Percentiles rank a stretch among this genome's conserved stretches.
Evolutionary conservation across 2,888 invertebrate genomes (phyloP).

Genomic region (Acanthococcus lagerstroemiae): DNA sequence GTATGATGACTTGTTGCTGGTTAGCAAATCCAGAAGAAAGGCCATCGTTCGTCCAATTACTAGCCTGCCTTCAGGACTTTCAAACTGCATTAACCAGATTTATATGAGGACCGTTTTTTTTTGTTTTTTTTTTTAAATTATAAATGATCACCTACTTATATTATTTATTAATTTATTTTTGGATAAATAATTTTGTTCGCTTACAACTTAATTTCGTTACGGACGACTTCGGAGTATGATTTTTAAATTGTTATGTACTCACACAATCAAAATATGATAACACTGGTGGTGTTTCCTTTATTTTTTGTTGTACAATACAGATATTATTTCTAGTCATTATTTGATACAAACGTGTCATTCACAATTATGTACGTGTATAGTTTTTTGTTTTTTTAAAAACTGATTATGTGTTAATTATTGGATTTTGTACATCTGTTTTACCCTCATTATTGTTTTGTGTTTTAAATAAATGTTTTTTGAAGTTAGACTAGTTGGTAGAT

Average conservation of each 20-base stretch:
- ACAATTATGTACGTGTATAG: background rate
- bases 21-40: slow-evolving; percentile 52
- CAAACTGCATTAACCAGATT: slow-evolving; percentile 60
- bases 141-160: background rate
- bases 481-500: background rate
- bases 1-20: slow-evolving; percentile 68
- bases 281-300: too few species aligned
- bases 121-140: background rate
- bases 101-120: slow-evolving; percentile 43
- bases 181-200: too few species aligned
- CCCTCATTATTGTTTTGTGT: background rate
- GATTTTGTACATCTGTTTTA: background rate
- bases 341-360: background rate
- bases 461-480: background rate
- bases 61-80: slow-evolving; percentile 62
- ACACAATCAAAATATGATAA: too few species aligned
- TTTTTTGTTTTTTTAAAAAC: background rate
- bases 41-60: slow-evolving; percentile 58
- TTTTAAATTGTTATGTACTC: too few species aligned
- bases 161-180: too few species aligned
- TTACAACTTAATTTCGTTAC: too few species aligned
- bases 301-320: too few species aligned
- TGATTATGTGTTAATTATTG: background rate
- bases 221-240: too few species aligned
- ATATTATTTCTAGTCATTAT: slow-evolving; percentile 20